Evolutionary conservation across 2,113 vertebrate genomes (phyloP), one percentile per base, ranked within the genome.

Genomic region (Toxostoma redivivum): DNA sequence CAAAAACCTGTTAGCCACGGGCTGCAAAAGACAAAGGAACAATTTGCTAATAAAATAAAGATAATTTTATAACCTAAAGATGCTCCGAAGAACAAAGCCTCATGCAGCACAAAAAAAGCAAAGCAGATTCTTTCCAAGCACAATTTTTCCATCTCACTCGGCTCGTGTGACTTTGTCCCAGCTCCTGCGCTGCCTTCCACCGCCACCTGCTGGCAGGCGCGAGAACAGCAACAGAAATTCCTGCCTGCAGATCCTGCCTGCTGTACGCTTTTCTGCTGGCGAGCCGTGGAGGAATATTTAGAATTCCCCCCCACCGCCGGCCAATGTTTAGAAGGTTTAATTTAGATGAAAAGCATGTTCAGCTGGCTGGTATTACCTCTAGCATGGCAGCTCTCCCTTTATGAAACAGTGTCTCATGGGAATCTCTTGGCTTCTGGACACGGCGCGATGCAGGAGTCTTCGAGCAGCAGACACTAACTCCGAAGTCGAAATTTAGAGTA

Each of bases 151-250:
- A 14, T 15, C 38, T 51, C 22, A 7, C 12, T n/a, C 22, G 2
- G 7, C 15, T 7, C 0, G 11, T 8, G 12, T 2, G 25, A 28
- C 21, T 37, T 1, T 79, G 12, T 53, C 27, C 45, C 11, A 28
- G 19, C 5, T 19, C 14, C 62, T 90, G 28, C 17, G 0, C 62
- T 97, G 96, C 74, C 85, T 93, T 96, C 82, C 88, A 96, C 66
- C 86, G 69, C 96, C 97, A 97, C 85, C 97, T 97, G 56, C 97
- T 96, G 97, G 57, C 81, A 67, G 4, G 25, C 0, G 40, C 1
- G 20, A 15, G 88, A 88, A 95, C 1, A 88, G 91, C 96, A 94
- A 22, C 42, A 54, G 28, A 21, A 21, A 81, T 18, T 2, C 1
- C 12, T 21, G 57, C 27, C 15, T 37, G 53, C 28, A 8, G 16